Base-by-base conservation (phyloP, 2,113 vertebrate species). In the Antechinus flavipes region DNA sequence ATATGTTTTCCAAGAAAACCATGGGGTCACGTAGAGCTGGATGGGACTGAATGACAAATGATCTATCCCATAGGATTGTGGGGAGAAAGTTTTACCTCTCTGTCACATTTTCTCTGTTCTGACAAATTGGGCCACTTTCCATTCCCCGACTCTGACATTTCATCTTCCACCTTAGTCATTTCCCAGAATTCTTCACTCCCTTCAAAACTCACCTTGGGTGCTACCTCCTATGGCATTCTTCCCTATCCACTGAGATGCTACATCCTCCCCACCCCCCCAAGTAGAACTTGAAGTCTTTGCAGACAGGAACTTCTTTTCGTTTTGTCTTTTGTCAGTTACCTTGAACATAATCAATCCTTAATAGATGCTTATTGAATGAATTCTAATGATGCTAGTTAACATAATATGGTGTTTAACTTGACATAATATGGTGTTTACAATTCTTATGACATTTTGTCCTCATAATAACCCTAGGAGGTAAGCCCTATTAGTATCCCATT, bases 291-390 rank as follows among this genome's bases (percentile, higher is more conserved):
- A 61, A 30, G 3, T 61, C 56, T 10, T 61, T 61, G 58, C 11
- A 61, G 9, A 35, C 27, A 61, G 68, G 16, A 1, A 76, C 16
- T 19, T 14, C 30, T n/a, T 35, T 68, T 68, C 12, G 30, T 68
- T 68, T 97, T 90, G 46, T 8, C 8, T 97, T 96, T 93, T 96
- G 84, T 35, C 30, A 68, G 30, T 30, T 5, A 3, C 11, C 61
- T 35, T 76, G 68, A 76, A n/a, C 16, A 76, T 19, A n/a, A 76
- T 7, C 1, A 16, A n/a, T n/a, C 68, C 16, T 76, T 76, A 76
- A 76, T 76, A n/a, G 35, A 22, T n/a, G 35, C 16, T 76, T 42
- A 76, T n/a, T 19, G 35, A 76, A 76, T 22, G 35, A 22, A 76
- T 76, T n/a, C 30, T 76, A n/a, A 76, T 76, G 9, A n/a, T n/a